phyloP scores from a whole-genome alignment of 2,888 invertebrate species.

The Hirtodrosophila alboralis region DNA sequence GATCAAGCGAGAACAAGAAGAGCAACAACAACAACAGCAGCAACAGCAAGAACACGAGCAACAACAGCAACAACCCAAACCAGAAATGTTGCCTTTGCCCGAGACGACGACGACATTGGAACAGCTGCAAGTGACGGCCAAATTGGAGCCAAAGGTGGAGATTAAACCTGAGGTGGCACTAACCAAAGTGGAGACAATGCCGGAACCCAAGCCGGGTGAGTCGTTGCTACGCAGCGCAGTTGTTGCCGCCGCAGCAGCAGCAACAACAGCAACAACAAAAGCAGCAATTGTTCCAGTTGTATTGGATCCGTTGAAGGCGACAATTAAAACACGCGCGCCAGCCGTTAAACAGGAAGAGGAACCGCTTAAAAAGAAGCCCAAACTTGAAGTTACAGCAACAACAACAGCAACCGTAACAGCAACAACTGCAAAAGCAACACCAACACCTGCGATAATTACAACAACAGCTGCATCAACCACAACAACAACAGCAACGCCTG shows the following conservation, averaged over 20 bases:
- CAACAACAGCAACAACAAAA: slow-evolving; percentile 13
- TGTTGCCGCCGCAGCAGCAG: slow-evolving; percentile 18
- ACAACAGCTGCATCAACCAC: slow-evolving; percentile 4
- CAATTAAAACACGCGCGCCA: slow-evolving; percentile 31
- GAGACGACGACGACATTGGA: too few species aligned
- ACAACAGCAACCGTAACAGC: slow-evolving; percentile 7
- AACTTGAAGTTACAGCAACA: slow-evolving; percentile 44
- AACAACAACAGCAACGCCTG: slow-evolving; percentile 3
- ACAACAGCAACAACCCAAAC: slow-evolving; percentile 13
- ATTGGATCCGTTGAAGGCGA: slow-evolving; percentile 40
- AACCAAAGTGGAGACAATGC: slow-evolving; percentile 37
- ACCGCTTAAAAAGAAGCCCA: slow-evolving; percentile 69
- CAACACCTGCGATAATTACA: slow-evolving; percentile 1
- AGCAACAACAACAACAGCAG: slow-evolving; percentile 23
- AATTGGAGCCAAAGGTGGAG: slow-evolving; percentile 36
- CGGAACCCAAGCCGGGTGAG: slow-evolving; percentile 65
- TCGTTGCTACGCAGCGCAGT: slow-evolving; percentile 53
- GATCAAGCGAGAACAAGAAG: slow-evolving; percentile 60
- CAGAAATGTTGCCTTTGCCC: too few species aligned
- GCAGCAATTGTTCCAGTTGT: too few species aligned
- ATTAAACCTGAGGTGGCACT: slow-evolving; percentile 20
- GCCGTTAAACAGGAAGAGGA: slow-evolving; percentile 61
- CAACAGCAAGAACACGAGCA: slow-evolving; percentile 12
- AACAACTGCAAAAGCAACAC: not conserved
- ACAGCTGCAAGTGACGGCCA: too few species aligned